Base-by-base conservation (phyloP, 2,888 invertebrate genomes). In the Nephrotoma flavescens region DNA sequence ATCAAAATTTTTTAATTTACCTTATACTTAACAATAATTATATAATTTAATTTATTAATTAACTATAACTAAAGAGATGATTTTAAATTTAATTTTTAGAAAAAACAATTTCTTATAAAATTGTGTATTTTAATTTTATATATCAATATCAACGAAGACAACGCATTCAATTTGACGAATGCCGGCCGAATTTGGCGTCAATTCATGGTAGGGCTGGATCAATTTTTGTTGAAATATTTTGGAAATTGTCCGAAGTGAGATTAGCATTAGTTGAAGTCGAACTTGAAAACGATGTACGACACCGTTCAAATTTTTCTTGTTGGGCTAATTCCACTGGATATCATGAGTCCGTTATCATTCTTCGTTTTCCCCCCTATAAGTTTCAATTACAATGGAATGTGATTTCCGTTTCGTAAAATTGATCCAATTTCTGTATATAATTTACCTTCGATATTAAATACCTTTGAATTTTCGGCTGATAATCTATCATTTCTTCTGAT, bases 21-120 rank as follows among this genome's bases (percentile, higher is more conserved):
- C 84, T 84, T 84, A 84, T 84, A 84, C 41, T 84, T 84, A 84
- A 84, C 84, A 84, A 84, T 84, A 42, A 42, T 42, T 42, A 42
- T 42, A 84, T n/a, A 84, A 42, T 42, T 84, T 42, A 42, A 42
- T 84, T 42, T 7, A 84, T 15, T 84, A 84, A 84, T 42, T 42
- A 84, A 84, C 84, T 84, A 84, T 84, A 84, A 84, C 41, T 84
- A 84, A 42, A 42, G 42, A n/a, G 84, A 84, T 84, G 84, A 84
- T 84, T 84, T 84, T n/a, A 84, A 84, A 84, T 84, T 83, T 83
- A 41, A 41, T 12, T 83, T 41, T 12, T 41, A 42, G 84, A 84
- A 84, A 11, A 84, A 41, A 42, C 84, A 42, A n/a, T 57, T 57
- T 44, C 31, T 71, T 71, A 71, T 9, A 31, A 31, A 71, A 71